Evolutionary conservation across 2,888 invertebrate genomes (phyloP).

Genomic region (Hemistola chrysoprasaria): DNA sequence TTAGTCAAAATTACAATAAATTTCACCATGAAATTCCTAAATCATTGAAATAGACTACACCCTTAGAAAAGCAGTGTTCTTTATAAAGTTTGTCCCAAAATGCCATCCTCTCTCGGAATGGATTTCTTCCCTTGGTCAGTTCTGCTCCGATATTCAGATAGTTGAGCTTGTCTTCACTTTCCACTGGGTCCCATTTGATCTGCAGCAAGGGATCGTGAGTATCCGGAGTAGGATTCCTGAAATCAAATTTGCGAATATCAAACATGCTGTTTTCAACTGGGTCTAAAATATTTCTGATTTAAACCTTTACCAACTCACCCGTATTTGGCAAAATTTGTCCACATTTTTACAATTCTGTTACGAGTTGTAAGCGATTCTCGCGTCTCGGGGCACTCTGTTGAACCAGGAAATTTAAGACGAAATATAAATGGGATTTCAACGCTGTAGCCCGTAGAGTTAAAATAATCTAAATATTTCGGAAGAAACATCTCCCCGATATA

Average conservation of each 20-base stretch:
- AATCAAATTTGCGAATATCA: not conserved
- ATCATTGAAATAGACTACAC: constrained; percentile 56
- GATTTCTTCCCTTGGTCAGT: constrained; percentile 66
- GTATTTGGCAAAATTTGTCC: constrained; percentile 75
- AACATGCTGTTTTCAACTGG: no score
- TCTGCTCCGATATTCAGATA: constrained; percentile 68
- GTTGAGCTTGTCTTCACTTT: constrained; percentile 55
- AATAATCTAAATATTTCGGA: constrained; percentile 43
- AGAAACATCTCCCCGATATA: constrained; percentile 58
- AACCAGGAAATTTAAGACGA: constrained; percentile 41
- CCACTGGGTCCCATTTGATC: constrained; percentile 69
- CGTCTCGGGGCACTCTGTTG: constrained; percentile 49
- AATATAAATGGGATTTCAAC: constrained; percentile 63
- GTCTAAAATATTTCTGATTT: no score
- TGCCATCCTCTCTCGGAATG: constrained; percentile 64
- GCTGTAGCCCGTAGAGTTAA: constrained; percentile 55
- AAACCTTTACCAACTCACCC: no score
- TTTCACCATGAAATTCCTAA: no score
- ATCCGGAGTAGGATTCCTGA: constrained; percentile 69
- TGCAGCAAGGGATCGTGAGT: constrained; percentile 60
- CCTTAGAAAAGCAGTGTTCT: constrained; percentile 54
- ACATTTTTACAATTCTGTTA: constrained; percentile 61
- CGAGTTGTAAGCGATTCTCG: constrained; percentile 57
- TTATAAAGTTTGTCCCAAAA: constrained; percentile 69
- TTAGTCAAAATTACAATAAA: no score